These are phyloP conservation scores for Acleris literana DNA, from an alignment of 2,888 invertebrate genomes.

Conservation along the genomic window DNA sequence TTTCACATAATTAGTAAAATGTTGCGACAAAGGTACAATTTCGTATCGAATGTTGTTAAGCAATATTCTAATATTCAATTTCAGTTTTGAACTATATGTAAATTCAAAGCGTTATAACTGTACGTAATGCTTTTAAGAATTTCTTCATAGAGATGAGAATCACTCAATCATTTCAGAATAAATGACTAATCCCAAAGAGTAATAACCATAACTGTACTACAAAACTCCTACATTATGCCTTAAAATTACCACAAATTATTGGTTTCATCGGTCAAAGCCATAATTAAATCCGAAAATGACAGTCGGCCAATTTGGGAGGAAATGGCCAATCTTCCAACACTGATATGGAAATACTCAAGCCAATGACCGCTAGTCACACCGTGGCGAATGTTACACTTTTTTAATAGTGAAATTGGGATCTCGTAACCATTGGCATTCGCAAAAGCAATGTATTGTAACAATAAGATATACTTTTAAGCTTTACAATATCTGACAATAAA, in stretches of 20 bases:
- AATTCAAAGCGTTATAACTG: neutral
- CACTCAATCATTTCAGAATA: conserved; percentile 28
- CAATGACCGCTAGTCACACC: conserved; percentile 20
- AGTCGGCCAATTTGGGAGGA: conserved; percentile 47
- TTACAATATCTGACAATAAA: no score
- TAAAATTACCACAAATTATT: conserved; percentile 46
- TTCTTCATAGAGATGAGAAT: conserved; percentile 18
- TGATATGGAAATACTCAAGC: conserved; percentile 36
- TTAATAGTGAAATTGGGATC: no score
- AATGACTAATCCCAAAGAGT: conserved; percentile 22
- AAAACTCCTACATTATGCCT: conserved; percentile 38
- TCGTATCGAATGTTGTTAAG: conserved; percentile 27
- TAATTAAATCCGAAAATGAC: conserved; percentile 48
- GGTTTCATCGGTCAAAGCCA: conserved; percentile 44
- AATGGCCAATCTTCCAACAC: conserved; percentile 44
- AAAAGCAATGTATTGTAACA: no score
- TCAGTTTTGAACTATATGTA: conserved; percentile 9
- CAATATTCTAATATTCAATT: conserved; percentile 28
- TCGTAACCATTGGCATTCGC: no score
- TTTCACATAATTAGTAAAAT: conserved; percentile 46
- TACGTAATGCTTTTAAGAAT: conserved; percentile 3
- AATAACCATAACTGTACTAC: conserved; percentile 32
- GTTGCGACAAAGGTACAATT: conserved; percentile 52
- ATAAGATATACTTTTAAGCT: no score
- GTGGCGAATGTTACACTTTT: conserved; percentile 16